A percentile compares a stretch with the other conserved stretches of the same genome.
phyloP scores from a whole-genome alignment of 2,888 invertebrate species.

The Tenthredo distinguenda region DNA sequence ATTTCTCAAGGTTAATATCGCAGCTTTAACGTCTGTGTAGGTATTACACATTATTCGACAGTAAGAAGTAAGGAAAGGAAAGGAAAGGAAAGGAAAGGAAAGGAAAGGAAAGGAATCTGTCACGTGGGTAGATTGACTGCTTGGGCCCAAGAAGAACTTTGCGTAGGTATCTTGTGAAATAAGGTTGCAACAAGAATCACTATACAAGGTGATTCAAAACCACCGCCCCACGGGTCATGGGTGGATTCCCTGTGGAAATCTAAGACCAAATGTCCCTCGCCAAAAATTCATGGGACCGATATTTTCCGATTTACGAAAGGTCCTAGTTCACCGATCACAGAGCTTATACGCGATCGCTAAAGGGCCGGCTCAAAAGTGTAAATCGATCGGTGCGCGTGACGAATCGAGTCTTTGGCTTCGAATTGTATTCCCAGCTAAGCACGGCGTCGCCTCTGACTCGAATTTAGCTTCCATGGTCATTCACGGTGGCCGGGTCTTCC shows the following conservation, averaged over 20 bases:
- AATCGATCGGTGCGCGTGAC: no score
- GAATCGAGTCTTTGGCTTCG: no score
- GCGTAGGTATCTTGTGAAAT: constrained; percentile 27
- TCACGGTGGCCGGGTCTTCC: neutral
- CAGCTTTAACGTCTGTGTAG: neutral
- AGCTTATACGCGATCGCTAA: no score
- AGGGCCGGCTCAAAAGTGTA: no score
- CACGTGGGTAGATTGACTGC: constrained; percentile 39
- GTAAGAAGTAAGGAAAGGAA: neutral
- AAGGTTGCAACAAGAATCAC: constrained; percentile 17
- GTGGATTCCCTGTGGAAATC: no score
- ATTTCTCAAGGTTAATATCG: neutral
- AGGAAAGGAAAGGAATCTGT: constrained; percentile 26
- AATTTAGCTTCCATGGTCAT: neutral
- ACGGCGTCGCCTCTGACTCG: no score
- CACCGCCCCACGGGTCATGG: no score
- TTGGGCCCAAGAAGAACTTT: constrained; percentile 4
- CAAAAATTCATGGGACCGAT: no score
- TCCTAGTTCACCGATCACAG: no score
- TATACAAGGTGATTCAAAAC: neutral
- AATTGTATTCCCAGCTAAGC: no score
- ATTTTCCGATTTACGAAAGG: no score
- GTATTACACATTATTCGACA: neutral
- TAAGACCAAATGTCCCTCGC: no score
- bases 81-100: neutral